phyloP scores from a whole-genome alignment of 35 echinoderm and acorn worm genomes.

The Strongylocentrotus purpuratus region DNA sequence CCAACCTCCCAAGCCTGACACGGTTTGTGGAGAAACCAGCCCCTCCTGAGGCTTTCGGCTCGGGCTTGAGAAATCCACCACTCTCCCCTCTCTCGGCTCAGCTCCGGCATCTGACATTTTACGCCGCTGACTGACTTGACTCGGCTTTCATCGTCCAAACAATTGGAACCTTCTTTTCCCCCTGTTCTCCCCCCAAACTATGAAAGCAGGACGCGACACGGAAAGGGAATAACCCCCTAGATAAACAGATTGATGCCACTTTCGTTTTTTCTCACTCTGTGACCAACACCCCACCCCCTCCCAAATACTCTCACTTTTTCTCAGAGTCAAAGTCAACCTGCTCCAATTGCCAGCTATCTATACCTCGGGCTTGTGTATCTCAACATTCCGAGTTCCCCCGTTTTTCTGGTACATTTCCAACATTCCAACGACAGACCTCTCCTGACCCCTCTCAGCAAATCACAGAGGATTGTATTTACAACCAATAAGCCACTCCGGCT shows the following conservation, averaged over 20 bases:
- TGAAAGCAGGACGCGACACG: not conserved
- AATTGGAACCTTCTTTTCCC: not conserved
- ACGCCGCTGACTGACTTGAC: not conserved
- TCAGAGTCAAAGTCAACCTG: not conserved
- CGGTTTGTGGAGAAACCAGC: not conserved
- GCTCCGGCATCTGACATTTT: not conserved
- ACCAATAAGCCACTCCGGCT: constrained; percentile 1
- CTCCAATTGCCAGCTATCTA: not conserved
- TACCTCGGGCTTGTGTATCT: not conserved
- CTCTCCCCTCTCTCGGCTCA: not conserved
- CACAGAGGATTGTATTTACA: not conserved
- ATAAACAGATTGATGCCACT: not conserved
- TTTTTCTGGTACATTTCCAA: constrained; percentile 35
- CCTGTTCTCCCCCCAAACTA: not conserved
- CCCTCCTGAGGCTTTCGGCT: not conserved
- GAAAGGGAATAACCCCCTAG: constrained; percentile 32
- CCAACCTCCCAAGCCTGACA: not conserved
- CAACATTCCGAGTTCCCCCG: not conserved
- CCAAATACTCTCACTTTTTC: not conserved
- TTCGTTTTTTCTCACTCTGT: not conserved
- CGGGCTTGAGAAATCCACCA: not conserved
- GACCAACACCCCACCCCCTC: not conserved
- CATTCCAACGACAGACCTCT: constrained; percentile 3
- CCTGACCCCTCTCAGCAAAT: constrained; percentile 35
- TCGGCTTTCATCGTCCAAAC: constrained; percentile 13